Conservation (phyloP, 2,797 vertebrate genomes). For the Protosalanx chinensis region DNA sequence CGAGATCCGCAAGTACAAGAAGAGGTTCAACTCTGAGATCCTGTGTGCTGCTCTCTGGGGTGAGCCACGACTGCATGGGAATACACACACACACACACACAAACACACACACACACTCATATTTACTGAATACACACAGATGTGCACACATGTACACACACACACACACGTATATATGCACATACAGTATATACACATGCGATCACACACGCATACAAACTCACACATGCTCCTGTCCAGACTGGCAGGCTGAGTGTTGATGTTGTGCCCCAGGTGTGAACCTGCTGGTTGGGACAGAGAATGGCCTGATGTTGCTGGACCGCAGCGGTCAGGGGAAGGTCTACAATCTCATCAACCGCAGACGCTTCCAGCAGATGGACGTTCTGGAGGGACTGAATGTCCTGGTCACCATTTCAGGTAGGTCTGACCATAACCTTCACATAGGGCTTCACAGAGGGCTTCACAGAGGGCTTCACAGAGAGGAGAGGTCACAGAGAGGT, state of each 20-base stretch:
- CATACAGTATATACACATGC: neutral
- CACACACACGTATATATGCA: neutral
- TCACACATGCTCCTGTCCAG: neutral
- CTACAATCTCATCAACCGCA: constrained; percentile 94
- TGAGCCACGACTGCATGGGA: constrained; percentile 53
- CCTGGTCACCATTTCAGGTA: constrained; percentile 97
- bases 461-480: too few relatives aligned
- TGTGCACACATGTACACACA: neutral
- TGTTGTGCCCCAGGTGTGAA: constrained; percentile 82
- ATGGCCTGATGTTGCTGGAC: constrained; percentile 95
- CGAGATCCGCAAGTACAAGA: constrained; percentile 98
- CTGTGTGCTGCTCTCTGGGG: constrained; percentile 97
- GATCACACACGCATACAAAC: neutral
- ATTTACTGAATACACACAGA: neutral
- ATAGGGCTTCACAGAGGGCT: too few relatives aligned
- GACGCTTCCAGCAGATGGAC: constrained; percentile 98
- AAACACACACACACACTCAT: neutral
- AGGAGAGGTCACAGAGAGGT: too few relatives aligned
- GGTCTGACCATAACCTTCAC: neutral
- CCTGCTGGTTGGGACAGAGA: constrained; percentile 95
- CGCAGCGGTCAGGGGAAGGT: constrained; percentile 97
- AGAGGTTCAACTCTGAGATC: constrained; percentile 98
- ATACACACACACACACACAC: neutral
- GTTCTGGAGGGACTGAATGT: constrained; percentile 97
- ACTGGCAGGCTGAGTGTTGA: neutral